Percentiles rank a stretch among this genome's conserved stretches.
These are phyloP conservation scores for Epinephelus awoara DNA, from an alignment of 2,797 vertebrate genomes.

Conservation along the genomic window DNA sequence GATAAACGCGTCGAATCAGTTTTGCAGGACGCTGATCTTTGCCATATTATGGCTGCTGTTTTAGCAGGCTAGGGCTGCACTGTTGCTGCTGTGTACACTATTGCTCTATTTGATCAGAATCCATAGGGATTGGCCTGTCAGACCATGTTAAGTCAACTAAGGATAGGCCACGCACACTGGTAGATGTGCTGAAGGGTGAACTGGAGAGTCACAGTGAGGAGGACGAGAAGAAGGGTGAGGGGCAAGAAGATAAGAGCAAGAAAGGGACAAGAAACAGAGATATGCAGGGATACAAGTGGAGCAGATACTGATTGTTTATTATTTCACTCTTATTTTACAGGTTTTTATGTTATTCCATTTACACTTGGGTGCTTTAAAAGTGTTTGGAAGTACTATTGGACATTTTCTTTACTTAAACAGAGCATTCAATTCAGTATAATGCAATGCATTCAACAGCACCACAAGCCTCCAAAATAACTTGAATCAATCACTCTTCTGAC, in stretches of 20 bases:
- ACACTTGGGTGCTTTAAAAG: not conserved
- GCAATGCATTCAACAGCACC: not conserved
- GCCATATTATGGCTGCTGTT: constrained; percentile 76
- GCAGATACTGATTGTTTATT: not conserved
- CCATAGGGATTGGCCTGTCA: constrained; percentile 82
- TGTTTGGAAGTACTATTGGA: not conserved
- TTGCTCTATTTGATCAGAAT: constrained; percentile 82
- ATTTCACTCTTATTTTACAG: not conserved
- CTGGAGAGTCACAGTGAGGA: constrained; percentile 65
- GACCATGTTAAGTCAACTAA: constrained; percentile 74
- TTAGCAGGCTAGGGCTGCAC: constrained; percentile 66
- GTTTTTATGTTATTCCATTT: not conserved
- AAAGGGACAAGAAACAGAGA: constrained; percentile 4
- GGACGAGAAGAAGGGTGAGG: constrained; percentile 25
- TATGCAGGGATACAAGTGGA: not conserved
- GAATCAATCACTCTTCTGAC: not conserved
- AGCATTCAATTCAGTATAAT: not conserved
- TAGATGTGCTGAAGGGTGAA: constrained; percentile 75
- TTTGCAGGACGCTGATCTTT: constrained; percentile 71
- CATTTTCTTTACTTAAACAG: not conserved
- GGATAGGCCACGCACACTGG: constrained; percentile 71
- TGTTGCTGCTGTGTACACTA: constrained; percentile 79
- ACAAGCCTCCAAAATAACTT: not conserved
- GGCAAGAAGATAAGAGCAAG: constrained; percentile 2
- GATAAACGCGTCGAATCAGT: constrained; percentile 70